Base-by-base conservation (phyloP, 2,888 invertebrate species). In the Watsonalla cultraria region DNA sequence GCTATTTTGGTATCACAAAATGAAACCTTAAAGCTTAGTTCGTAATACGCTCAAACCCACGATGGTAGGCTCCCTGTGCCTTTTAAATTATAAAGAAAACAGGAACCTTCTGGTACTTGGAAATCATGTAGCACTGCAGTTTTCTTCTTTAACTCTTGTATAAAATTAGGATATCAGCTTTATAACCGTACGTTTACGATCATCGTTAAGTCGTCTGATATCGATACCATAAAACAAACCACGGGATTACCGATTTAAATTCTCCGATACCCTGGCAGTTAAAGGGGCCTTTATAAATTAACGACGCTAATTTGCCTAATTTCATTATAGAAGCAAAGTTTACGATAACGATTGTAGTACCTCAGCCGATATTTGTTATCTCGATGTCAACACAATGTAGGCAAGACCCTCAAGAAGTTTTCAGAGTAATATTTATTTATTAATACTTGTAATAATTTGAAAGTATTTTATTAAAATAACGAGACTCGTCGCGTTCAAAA, bases 251-350 rank as follows among this genome's bases (percentile, higher is more conserved):
- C 79, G 82, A 86, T 87, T 88, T 83, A 82, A 88, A 86, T 87
- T 79, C 82, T 78, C 79, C 80, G 86, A 88, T 89, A 88, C 77
- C 79, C 72, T 70, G 79, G 78, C 85, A 81, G 80, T 86, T 82
- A 82, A 80, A 79, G 79, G 79, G 78, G 72, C 76, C 77, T 82
- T 82, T 86, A 85, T 84, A 87, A 87, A 89, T 88, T 86, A 89
- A 88, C 85, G 86, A 82, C 62, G 73, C 78, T 86, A 88, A 90
- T 90, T 89, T 89, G 82, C 87, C 86, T 90, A 89, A 90, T 90
- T 87, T 89, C 84, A 84, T 76, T 87, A 86, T 89, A 87, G 89
- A 90, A 84, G 87, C 81, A 82, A 88, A 84, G 78, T 88, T 89
- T 82, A 86, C 86, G 84, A 84, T 78, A 75, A 76, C 70, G 73